Evolutionary conservation across 2,113 vertebrate species (phyloP).

Genomic region (Elaphurus davidianus): DNA sequence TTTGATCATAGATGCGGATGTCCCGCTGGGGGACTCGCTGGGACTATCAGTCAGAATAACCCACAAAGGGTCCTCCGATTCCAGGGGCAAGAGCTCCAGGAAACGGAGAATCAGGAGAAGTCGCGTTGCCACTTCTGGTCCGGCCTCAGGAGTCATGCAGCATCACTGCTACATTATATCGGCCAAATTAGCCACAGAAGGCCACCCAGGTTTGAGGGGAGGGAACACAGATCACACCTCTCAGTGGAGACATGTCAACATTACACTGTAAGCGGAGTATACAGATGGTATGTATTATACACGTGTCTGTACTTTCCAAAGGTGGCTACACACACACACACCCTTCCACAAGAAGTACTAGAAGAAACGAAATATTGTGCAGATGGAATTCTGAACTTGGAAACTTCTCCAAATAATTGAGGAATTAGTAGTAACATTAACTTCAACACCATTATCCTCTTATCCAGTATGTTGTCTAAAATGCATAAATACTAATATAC

Average conservation of each 20-base stretch:
- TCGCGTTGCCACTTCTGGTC: background rate
- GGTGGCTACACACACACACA: background rate
- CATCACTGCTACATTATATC: background rate
- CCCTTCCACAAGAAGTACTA: background rate
- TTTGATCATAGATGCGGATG: background rate
- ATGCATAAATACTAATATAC: background rate
- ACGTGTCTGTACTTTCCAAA: background rate
- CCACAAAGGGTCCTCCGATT: background rate
- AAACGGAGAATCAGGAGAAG: background rate
- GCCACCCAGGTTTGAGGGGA: background rate
- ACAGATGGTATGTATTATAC: background rate
- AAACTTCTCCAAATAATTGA: background rate
- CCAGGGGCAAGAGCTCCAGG: background rate
- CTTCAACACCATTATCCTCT: background rate
- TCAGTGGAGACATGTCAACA: background rate
- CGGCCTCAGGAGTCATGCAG: background rate
- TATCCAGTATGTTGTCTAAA: background rate
- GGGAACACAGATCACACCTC: background rate
- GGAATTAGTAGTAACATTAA: background rate
- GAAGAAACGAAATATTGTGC: background rate
- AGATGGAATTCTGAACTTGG: background rate
- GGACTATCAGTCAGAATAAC: background rate
- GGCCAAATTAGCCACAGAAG: background rate
- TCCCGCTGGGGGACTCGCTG: rapidly evolving
- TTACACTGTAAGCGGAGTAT: background rate